Base-by-base conservation (phyloP, 23 tunicate genomes). In the Clavelina lepadiformis region DNA sequence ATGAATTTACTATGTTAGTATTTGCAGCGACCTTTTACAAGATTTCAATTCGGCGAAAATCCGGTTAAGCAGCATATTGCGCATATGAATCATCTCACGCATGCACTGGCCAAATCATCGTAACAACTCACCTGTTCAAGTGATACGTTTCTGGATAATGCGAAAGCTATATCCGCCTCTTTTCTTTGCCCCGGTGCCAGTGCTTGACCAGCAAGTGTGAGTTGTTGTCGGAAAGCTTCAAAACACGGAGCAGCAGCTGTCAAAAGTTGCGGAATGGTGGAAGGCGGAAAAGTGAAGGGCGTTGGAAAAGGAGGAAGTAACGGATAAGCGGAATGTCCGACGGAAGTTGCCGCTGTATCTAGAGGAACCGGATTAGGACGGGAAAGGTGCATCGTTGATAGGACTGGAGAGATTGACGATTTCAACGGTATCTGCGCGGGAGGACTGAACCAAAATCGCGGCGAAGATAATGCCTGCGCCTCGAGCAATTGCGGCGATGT, bases 381-480 rank as follows among this genome's bases (percentile, higher is more conserved):
- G 31, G 61, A 34, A 3, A 49, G 24, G 55, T 25, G 55, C 61
- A 56, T 5, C 2, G 45, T 30, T 0, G 57, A 7, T 11, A 63
- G 35, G 24, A 33, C 55, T 1, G 56, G 18, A 29, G 82, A 65
- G 45, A 76, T 55, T 58, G 82, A 67, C 31, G 69, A 50, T 28
- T 65, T 56, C 3, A 76, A 19, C 5, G 82, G 73, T 4, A 65
- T 7, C 4, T 53, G 37, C 28, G 37, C 73, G 62, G 73, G 56
- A 4, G 47, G 66, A 6, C 67, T 5, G 31, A 76, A 28, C 82
- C 82, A 76, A 38, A 76, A 55, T 27, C 73, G 46, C 67, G 82
- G 82, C 38, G 82, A 28, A 25, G 66, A 15, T 7, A 51, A 31
- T 22, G 69, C 45, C 13, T 33, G 22, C 28, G 71, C 31, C 5